Percentiles rank a stretch among this genome's conserved stretches.
Conservation (phyloP, 2,888 invertebrate genomes). For the Mythimna albipuncta region DNA sequence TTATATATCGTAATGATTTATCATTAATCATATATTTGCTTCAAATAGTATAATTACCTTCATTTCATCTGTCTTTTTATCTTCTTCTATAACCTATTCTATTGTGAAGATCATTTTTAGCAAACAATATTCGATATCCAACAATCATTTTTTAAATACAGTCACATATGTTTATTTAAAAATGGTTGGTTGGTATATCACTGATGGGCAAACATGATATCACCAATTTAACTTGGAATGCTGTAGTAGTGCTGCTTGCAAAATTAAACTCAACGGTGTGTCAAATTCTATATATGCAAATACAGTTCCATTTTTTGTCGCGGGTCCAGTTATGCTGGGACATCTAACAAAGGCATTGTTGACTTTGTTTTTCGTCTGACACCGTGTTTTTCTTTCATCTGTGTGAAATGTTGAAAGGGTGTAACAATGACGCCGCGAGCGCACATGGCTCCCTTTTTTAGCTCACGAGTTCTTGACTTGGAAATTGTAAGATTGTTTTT, state of each 20-base stretch:
- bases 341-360: constrained; percentile 65
- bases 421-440: constrained; percentile 52
- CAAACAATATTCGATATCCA: background rate
- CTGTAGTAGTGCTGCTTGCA: background rate
- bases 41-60: constrained; percentile 2
- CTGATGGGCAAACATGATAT: constrained; percentile 31
- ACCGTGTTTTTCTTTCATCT: constrained; percentile 66
- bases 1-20: constrained; percentile 15
- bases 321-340: constrained; percentile 31
- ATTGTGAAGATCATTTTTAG: constrained; percentile 15
- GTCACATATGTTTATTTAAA: constrained; percentile 11
- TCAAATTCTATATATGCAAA: constrained; percentile 11
- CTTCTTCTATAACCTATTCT: constrained; percentile 9
- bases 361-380: constrained; percentile 66
- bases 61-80: background rate
- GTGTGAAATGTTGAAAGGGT: constrained; percentile 57
- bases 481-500: constrained; percentile 32
- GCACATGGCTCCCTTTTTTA: constrained; percentile 47
- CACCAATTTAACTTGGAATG: constrained; percentile 17
- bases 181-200: constrained; percentile 28
- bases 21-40: background rate
- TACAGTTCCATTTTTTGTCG: constrained; percentile 29
- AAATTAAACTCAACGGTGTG: background rate
- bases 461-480: constrained; percentile 40
- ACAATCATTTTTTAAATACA: constrained; percentile 42